Base-by-base conservation (phyloP, 2,113 vertebrate species). In the Speoplatyrhinus poulsoni region DNA sequence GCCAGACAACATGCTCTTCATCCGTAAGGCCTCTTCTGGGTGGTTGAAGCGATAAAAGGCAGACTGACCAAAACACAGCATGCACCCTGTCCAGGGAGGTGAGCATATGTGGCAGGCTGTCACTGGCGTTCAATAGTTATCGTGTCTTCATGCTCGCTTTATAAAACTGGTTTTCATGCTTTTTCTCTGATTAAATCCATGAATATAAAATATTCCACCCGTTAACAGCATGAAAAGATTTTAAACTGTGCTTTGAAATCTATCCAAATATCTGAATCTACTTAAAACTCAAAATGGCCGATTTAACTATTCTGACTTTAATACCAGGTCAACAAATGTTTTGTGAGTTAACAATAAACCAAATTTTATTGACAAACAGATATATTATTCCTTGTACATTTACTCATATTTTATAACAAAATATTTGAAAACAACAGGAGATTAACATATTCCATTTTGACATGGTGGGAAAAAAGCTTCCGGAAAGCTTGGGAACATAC, bases 31-130 rank as follows among this genome's bases (percentile, higher is more conserved):
- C 88, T 99, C 97, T 0, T 95, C 96, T 0, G 97, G 97, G 81
- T 99, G 95, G 86, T 98, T 99, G 90, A 99, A 98, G 69, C 96
- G 95, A 67, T 99, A 95, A 87, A 96, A 98, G 63, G 93, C 94
- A 1, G 95, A 95, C 88, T 96, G 96, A 65, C 98, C 98, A 76
- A 99, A 93, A 89, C 98, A 98, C 87, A 99, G 93, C 95, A 96
- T 97, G 84, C 96, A 98, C 68, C 97, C 98, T 96, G 86, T n/a
- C 46, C 72, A 54, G 48, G 61, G 12, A 74, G 16, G 49, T 53
- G 12, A 62, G 6, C 19, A 50, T 13, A 26, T 6, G 4, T 4
- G 48, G 3, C 36, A 55, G 63, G 46, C 16, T 64, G 46, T 54
- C 60, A 15, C 26, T 26, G 26, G 26, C 26, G 26, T 26, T 26